Evolutionary conservation across 1,140 invertebrate species (phyloP), one percentile per base, ranked within the genome.

Genomic region (Eciton burchellii): DNA sequence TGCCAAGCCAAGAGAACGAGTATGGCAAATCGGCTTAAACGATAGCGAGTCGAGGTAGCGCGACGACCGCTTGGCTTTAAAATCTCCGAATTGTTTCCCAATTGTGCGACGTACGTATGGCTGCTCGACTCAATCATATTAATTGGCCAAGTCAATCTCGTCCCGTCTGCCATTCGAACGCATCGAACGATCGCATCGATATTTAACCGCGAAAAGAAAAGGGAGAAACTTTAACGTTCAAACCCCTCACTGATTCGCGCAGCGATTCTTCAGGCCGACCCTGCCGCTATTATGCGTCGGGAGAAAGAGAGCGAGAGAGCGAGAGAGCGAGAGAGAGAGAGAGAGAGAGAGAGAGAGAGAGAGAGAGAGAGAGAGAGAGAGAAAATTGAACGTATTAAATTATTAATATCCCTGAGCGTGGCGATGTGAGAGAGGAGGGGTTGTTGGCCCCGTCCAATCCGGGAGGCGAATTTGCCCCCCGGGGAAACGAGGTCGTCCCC

Each of bases 371-470:
- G n/a, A n/a, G n/a, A n/a, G n/a, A n/a, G n/a, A n/a, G n/a, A n/a
- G n/a, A 79, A 82, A 89, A 91, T 90, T 90, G 90, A 91, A 91
- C 66, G 86, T 85, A 89, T 91, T 91, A 90, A 92, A 92, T 92
- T 90, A 91, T 92, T 90, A 90, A 91, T 91, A 87, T 81, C 63
- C 72, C 82, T 71, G 60, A 24, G 21, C 79, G 54, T 49, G 26
- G 6, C 81, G 81, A 70, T 66, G 81, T 77, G 82, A 83, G 82
- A 88, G 84, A n/a, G n/a, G n/a, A n/a, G n/a, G n/a, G 84, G 88
- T 89, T 87, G 88, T 60, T 56, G 81, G n/a, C 77, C 56, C 84
- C 76, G 84, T 59, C 81, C 89, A 86, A 89, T 88, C 87, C 83
- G 82, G 88, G 90, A 91, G 86, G 83, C 89, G 90, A 87, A 63